Evolutionary conservation across 2,113 vertebrate genomes (phyloP).

Genomic region (Centrocercus urophasianus): DNA sequence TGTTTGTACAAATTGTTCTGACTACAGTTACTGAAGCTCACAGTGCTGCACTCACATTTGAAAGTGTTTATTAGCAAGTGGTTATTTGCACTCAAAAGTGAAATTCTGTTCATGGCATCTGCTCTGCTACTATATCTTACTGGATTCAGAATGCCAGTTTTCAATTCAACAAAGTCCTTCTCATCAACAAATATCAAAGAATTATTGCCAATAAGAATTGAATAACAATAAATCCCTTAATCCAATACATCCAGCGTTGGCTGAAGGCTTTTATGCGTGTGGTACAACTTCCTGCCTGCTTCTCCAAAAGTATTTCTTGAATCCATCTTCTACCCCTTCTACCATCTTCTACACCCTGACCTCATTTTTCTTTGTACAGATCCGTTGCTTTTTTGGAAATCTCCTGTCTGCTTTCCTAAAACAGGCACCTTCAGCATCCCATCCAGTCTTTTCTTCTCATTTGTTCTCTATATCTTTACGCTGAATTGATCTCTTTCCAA

Average conservation of each 20-base stretch:
- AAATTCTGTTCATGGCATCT: not conserved
- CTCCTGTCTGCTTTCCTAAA: not conserved
- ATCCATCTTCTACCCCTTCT: not conserved
- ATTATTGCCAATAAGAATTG: not conserved
- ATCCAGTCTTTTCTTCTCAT: not conserved
- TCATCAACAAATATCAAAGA: not conserved
- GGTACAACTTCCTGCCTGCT: not conserved
- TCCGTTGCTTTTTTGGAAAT: not conserved
- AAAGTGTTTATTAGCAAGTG: not conserved
- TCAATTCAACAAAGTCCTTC: conserved; percentile 17
- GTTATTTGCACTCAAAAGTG: not conserved
- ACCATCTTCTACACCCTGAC: not conserved
- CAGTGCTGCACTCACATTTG: not conserved
- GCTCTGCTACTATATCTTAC: not conserved
- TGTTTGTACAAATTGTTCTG: not conserved
- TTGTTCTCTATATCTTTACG: not conserved
- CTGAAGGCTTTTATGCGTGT: not conserved
- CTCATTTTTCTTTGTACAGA: not conserved
- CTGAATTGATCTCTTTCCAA: not conserved
- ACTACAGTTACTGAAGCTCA: not conserved
- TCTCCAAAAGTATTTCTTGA: not conserved
- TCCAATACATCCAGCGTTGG: not conserved
- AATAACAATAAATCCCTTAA: not conserved
- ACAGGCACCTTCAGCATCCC: not conserved
- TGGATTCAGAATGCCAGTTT: not conserved